Evolutionary conservation across 1,140 invertebrate genomes (phyloP), one percentile per base, ranked within the genome.

Genomic region (Heliconius congener): DNA sequence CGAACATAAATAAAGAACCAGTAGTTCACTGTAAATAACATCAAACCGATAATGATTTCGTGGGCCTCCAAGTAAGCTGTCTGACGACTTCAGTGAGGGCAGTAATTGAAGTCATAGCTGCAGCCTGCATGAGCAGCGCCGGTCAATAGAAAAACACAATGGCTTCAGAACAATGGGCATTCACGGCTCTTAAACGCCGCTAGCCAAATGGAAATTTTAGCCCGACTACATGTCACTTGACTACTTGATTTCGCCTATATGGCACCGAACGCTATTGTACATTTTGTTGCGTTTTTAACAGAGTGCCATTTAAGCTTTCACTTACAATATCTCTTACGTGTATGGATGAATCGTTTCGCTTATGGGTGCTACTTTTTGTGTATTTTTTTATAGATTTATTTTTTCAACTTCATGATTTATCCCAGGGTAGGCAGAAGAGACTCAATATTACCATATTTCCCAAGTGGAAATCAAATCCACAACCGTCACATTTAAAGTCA

Each of bases 131-230:
- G 82, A 75, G 83, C 75, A 74, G 78, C 39, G 71, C 84, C 71
- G 82, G 80, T 77, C 82, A 84, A 83, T 83, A 78, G 81, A 79
- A 82, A 84, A 82, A 84, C 66, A 85, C 84, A 85, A 85, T 85
- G 76, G 84, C 18, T 23, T 30, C 74, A 73, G 82, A 78, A 85
- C 84, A 85, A 85, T 85, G 73, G 71, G 73, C 80, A 85, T 82
- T 85, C 84, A 81, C 75, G 75, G 80, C 80, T 82, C 82, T 85
- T 85, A 83, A 85, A 81, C 80, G 84, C 71, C 66, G 60, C 80
- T 80, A 81, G 84, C 81, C 84, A 83, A 85, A 85, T 85, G 84
- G 84, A 85, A 85, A 85, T 85, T 85, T 85, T 80, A 82, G 79
- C 78, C 74, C 74, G 81, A 78, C 81, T 84, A 77, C 81, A 84